Evolutionary conservation across 2,113 vertebrate species (phyloP).

Genomic region (Eonycteris spelaea): DNA sequence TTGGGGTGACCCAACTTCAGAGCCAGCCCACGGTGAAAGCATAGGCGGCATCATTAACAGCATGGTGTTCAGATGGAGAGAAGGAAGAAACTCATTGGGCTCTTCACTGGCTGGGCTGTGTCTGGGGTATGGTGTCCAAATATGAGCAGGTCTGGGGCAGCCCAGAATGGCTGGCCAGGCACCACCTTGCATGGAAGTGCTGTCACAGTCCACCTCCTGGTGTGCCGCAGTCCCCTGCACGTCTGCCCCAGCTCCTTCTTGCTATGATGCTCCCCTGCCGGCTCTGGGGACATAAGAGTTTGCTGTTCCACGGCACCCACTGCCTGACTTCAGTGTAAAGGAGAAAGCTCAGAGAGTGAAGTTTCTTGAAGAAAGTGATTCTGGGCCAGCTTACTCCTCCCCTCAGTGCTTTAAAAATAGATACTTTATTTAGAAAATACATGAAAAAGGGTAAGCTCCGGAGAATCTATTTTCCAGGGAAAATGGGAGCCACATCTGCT

Average conservation of each 20-base stretch:
- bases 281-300: neutral
- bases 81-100: neutral
- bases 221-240: neutral
- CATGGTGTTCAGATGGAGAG: neutral
- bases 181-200: neutral
- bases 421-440: neutral
- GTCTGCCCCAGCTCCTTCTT: neutral
- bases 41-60: neutral
- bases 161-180: neutral
- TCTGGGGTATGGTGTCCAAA: neutral
- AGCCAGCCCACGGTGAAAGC: neutral
- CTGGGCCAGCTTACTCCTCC: neutral
- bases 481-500: neutral
- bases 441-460: neutral
- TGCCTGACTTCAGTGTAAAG: neutral
- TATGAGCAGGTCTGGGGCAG: neutral
- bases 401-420: neutral
- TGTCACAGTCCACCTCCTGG: no score
- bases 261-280: fast-evolving
- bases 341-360: neutral
- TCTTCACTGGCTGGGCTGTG: neutral
- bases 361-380: neutral
- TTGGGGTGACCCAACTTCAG: neutral
- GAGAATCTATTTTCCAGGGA: neutral
- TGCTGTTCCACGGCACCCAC: neutral